A percentile compares a stretch with the other conserved stretches of the same genome.
These are phyloP conservation scores for Scomber scombrus DNA, from an alignment of 2,113 vertebrate species.

Conservation along the genomic window DNA sequence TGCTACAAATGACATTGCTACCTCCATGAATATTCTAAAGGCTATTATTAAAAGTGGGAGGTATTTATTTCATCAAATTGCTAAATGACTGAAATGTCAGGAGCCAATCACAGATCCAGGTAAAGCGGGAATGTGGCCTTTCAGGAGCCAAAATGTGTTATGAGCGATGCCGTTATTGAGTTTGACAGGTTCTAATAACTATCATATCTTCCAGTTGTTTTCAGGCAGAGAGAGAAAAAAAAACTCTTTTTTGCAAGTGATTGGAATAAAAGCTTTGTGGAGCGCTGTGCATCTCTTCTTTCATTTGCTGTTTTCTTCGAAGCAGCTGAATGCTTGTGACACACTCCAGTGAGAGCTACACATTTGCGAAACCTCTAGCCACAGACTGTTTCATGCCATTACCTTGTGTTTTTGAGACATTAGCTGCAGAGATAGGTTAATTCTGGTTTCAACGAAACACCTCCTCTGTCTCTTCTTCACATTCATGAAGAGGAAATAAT, in stretches of 20 bases:
- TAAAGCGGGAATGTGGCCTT: not conserved
- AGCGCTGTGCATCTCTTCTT: slow-evolving; percentile 26
- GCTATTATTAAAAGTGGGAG: slow-evolving; percentile 40
- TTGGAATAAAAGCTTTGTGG: slow-evolving; percentile 50
- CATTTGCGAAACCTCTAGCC: slow-evolving; percentile 33
- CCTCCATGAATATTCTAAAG: slow-evolving; percentile 16
- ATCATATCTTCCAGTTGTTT: slow-evolving; percentile 56
- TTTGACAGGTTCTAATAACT: slow-evolving; percentile 54
- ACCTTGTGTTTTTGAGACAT: slow-evolving; percentile 32
- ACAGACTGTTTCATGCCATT: slow-evolving; percentile 51
- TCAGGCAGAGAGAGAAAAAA: slow-evolving; percentile 18
- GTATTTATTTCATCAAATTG: slow-evolving; percentile 35
- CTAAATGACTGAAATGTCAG: slow-evolving; percentile 33
- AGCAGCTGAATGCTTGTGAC: slow-evolving; percentile 48
- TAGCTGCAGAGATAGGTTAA: slow-evolving; percentile 22
- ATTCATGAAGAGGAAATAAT: not conserved
- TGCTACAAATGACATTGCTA: slow-evolving; percentile 12
- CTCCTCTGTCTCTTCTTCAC: slow-evolving; percentile 10
- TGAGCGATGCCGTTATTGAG: slow-evolving; percentile 31
- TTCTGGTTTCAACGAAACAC: slow-evolving; percentile 25
- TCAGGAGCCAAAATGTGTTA: slow-evolving; percentile 1
- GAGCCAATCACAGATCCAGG: slow-evolving; percentile 13
- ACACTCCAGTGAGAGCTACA: slow-evolving; percentile 47
- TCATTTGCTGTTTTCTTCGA: slow-evolving; percentile 67
- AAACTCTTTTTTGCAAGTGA: not conserved